Evolutionary conservation across 2,888 invertebrate species (phyloP), one percentile per base, ranked within the genome.

Genomic region (Drosophila melanosoma): DNA sequence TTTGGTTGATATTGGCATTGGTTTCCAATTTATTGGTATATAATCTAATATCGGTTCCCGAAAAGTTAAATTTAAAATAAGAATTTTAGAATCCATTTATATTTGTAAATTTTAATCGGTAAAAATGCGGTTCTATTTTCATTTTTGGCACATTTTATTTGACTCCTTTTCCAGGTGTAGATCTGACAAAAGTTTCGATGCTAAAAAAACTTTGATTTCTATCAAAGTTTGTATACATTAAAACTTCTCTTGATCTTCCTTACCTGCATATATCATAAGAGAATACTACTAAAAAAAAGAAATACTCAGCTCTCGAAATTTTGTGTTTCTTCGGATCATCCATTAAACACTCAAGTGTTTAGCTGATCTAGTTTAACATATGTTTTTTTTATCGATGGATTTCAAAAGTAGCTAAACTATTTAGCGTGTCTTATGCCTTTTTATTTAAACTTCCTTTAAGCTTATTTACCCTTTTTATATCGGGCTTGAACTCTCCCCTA

Each of bases 401-500:
- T 35, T 53, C 1, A 17, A 36, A 36, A 36, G 11, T 11, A 36
- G 7, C 26, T 38, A 12, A 17, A 11, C 23, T 23, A 54, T 54
- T 17, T 17, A 17, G 26, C 54, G 17, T 1, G 33, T 54, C 12
- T 26, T 8, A 15, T 15, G 15, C 4, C 3, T 53, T 33, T n/a
- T n/a, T 1, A 15, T 20, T 17, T 26, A 3, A 3, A 23, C 52
- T 8, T 33, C 0, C 10, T 3, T 33, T 8, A 56, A 60, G 52
- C 67, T 54, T 63, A 48, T n/a, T 53, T 63, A 35, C 29, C 15
- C 49, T 53, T 68, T 63, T 64, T 52, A 29, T 29, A 33, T 40
- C 35, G 48, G 29, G 61, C 58, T 70, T 70, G 53, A 77, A 64
- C 65, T 74, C 65, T 17, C 23, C 23, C 11, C 49, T 0, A 36